Evolutionary conservation across 2,888 invertebrate species (phyloP).

Genomic region (Atethmia centrago): DNA sequence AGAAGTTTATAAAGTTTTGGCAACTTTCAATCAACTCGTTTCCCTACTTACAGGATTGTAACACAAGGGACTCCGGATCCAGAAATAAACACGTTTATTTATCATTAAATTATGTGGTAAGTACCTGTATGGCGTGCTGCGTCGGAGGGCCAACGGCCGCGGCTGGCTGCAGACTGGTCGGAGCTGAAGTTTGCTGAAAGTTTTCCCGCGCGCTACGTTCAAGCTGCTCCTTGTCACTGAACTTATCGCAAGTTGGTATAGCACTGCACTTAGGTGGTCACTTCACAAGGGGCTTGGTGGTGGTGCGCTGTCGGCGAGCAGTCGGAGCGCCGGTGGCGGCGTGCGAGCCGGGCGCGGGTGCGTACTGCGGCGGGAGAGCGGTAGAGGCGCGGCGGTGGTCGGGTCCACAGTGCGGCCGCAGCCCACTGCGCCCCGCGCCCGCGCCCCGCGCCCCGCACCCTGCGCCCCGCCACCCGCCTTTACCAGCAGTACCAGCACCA

Average conservation of each 20-base stretch:
- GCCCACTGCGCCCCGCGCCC: neutral
- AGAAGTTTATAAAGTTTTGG: constrained; percentile 26
- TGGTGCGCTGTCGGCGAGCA: neutral
- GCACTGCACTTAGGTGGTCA: constrained; percentile 52
- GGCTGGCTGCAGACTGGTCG: constrained; percentile 8
- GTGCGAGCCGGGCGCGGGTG: neutral
- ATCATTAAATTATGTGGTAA: neutral
- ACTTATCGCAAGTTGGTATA: constrained; percentile 21
- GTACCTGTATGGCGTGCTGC: neutral
- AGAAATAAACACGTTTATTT: neutral
- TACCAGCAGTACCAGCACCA: constrained; percentile 9
- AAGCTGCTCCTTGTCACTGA: constrained; percentile 47
- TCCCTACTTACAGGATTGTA: neutral
- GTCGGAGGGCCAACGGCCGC: neutral
- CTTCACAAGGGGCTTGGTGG: constrained; percentile 39
- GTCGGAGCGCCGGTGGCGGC: constrained; percentile 1
- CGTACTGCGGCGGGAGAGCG: constrained; percentile 10
- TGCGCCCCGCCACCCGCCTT: neutral
- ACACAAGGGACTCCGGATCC: neutral
- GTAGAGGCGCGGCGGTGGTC: constrained; percentile 31
- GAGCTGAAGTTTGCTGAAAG: constrained; percentile 46
- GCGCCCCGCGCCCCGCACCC: neutral
- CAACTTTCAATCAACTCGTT: constrained; percentile 12
- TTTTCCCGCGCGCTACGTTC: constrained; percentile 60
- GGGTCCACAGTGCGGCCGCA: constrained; percentile 39